Evolutionary conservation across 2,888 invertebrate species (phyloP).

Genomic region (Rotaria sp.): DNA sequence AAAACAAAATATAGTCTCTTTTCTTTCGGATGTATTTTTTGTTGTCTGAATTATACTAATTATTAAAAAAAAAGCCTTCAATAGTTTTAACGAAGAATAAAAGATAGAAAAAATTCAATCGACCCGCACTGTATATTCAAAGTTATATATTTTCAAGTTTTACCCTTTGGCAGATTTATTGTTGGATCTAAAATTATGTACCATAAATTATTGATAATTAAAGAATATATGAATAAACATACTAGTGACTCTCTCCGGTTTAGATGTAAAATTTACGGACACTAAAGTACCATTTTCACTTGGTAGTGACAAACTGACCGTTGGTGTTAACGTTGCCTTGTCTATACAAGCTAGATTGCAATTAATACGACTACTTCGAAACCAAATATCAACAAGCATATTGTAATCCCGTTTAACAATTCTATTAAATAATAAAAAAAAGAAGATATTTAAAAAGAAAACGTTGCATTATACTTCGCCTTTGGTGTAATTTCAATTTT

Average conservation of each 20-base stretch:
- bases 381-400: not conserved
- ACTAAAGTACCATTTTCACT: not conserved
- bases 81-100: too few relatives aligned
- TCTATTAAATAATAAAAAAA: not conserved
- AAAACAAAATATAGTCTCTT: too few relatives aligned
- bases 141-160: too few relatives aligned
- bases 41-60: too few relatives aligned
- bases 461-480: not conserved
- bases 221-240: not conserved
- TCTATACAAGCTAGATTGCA: not conserved
- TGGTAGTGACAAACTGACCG: not conserved
- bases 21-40: too few relatives aligned
- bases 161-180: not conserved
- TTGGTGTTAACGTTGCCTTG: not conserved
- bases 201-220: not conserved
- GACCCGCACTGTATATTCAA: too few relatives aligned
- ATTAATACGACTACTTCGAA: not conserved
- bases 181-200: not conserved
- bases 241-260: not conserved
- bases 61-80: too few relatives aligned
- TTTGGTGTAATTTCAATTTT: not conserved
- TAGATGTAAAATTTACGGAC: rapidly evolving
- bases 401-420: not conserved
- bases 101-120: too few relatives aligned
- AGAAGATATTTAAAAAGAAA: not conserved